Percentiles rank a stretch among this genome's conserved stretches.
phyloP scores from a whole-genome alignment of 2,888 invertebrate species.

The Petrolisthes cinctipes region DNA sequence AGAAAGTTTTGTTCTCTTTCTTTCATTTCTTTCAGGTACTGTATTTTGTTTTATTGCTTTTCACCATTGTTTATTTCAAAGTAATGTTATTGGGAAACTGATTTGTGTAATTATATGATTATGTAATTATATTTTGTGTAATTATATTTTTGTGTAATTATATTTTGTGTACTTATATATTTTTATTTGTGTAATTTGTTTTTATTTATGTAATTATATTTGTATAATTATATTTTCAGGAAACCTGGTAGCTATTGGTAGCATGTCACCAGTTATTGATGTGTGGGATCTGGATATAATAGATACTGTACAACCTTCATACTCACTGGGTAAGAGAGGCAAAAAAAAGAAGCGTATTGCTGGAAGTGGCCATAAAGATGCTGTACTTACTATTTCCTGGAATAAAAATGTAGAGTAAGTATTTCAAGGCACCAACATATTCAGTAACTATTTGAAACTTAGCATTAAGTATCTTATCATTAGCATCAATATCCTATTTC shows the following conservation, averaged over 20 bases:
- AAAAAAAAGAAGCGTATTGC: conserved; percentile 79
- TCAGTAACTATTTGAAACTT: too few relatives aligned
- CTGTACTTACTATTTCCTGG: conserved; percentile 93
- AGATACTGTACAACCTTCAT: conserved; percentile 89
- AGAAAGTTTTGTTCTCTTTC: too few relatives aligned
- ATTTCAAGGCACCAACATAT: not conserved
- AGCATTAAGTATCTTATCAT: too few relatives aligned
- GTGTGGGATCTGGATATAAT: conserved; percentile 98
- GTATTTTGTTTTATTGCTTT: too few relatives aligned
- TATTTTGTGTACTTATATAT: too few relatives aligned
- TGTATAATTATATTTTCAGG: conserved; percentile 70
- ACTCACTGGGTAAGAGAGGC: conserved; percentile 81
- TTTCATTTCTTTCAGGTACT: not conserved
- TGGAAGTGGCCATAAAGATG: conserved; percentile 83
- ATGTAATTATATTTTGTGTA: not conserved
- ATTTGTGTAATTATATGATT: not conserved
- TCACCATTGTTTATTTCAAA: too few relatives aligned
- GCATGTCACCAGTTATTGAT: conserved; percentile 91
- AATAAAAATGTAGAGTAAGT: conserved; percentile 80
- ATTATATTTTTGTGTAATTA: too few relatives aligned
- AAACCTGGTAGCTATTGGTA: conserved; percentile 92
- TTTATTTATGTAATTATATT: not conserved
- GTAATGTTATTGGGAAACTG: too few relatives aligned
- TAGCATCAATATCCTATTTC: too few relatives aligned
- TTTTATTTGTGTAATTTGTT: too few relatives aligned